Base-by-base conservation (phyloP, 2,888 invertebrate species). In the Melitaea athalia region DNA sequence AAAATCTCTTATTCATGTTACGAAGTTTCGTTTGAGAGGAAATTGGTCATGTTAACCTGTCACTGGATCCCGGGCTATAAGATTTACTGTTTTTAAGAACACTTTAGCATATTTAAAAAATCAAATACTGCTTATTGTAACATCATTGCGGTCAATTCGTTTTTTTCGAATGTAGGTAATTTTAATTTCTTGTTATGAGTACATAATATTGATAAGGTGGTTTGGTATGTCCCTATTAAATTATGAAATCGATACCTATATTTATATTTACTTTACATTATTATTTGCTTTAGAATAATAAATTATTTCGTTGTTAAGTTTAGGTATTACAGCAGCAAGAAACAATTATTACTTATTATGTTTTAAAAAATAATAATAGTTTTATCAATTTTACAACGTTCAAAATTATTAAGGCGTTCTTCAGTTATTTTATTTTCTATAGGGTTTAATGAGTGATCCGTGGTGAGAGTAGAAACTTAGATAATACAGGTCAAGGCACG, bases 401-500 rank as follows among this genome's bases (percentile, higher is more conserved):
- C 2, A 33, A 55, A 55, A 55, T 33, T 14, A 55, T 33, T 7
- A 33, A 8, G 33, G 14, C 14, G 2, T 14, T 24, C n/a, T 49
- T 45, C 11, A 0, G 14, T 12, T 24, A 52, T 24, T 24, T 24
- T 12, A 24, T 12, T 12, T 12, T 11, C 10, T 11, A 38, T 5
- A 7, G 38, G 0, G 5, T 38, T 38, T 14, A 17, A 65, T 31
- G 17, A n/a, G 67, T 15, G 55, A 55, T 45, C 47, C 24, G 14
- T 38, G 33, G n/a, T 61, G 38, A 50, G 42, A 55, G 33, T 64
- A 68, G 57, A 49, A 68, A 53, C 64, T 57, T 67, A 52, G 45
- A 31, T 68, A 24, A 43, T 63, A 67, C 52, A 63, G 42, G 43
- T 63, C 57, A 69, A 71, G 71, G 71, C 66, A 68, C 68, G 50